Percentiles rank a stretch among this genome's conserved stretches.
These are phyloP conservation scores for Dolichomitus sp. DNA, from an alignment of 2,888 invertebrate species.

Conservation along the genomic window DNA sequence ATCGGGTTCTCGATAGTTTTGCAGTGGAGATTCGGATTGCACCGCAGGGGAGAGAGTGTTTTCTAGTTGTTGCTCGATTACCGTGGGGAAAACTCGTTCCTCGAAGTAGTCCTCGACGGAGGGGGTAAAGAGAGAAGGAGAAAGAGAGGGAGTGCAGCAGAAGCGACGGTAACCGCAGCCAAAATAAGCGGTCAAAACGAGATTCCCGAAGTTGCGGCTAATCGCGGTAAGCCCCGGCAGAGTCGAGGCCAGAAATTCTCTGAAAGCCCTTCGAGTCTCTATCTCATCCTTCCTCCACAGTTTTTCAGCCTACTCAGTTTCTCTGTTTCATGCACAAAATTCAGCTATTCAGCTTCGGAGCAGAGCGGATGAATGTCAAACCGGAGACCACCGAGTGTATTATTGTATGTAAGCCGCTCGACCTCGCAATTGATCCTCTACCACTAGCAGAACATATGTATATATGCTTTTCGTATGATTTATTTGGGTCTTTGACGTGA, in stretches of 20 bases:
- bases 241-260: constrained; percentile 52
- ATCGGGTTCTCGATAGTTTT: constrained; percentile 13
- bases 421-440: background rate
- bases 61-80: constrained; percentile 66
- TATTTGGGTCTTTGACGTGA: background rate
- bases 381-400: constrained; percentile 9
- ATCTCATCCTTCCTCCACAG: background rate
- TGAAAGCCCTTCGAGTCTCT: constrained; percentile 50
- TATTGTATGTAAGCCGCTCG: constrained; percentile 5
- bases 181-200: constrained; percentile 68
- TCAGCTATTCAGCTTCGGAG: background rate
- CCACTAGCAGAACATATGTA: background rate
- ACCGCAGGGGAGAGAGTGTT: constrained; percentile 34
- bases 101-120: constrained; percentile 37
- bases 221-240: constrained; percentile 61
- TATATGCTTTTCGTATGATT: constrained; percentile 11
- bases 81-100: constrained; percentile 58
- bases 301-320: background rate
- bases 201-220: constrained; percentile 66
- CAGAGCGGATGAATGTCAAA: constrained; percentile 26
- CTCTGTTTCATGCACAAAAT: constrained; percentile 11
- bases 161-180: constrained; percentile 60
- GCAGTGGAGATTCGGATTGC: constrained; percentile 25
- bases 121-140: constrained; percentile 58
- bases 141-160: constrained; percentile 29